Conservation (phyloP, 53 echinoderm and acorn worm species). For the Astropecten irregularis region DNA sequence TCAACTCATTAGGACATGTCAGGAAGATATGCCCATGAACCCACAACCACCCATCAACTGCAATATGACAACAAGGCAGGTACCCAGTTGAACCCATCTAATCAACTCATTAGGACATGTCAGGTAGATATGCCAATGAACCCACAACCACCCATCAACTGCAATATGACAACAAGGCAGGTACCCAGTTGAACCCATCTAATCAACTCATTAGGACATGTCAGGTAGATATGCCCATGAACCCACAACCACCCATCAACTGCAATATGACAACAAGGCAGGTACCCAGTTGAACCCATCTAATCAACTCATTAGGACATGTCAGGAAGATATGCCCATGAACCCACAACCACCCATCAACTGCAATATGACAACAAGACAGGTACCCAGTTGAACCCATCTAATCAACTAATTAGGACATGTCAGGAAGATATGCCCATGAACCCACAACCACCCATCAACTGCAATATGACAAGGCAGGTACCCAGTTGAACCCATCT, state of each 20-base stretch:
- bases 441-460: constrained; percentile 95
- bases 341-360: constrained; percentile 85
- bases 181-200: neutral
- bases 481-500: neutral
- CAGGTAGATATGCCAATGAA: constrained; percentile 82
- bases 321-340: neutral
- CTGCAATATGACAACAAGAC: constrained; percentile 47
- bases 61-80: neutral
- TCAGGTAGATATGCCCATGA: constrained; percentile 49
- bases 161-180: constrained; percentile 4
- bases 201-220: too few relatives aligned
- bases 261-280: constrained; percentile 32
- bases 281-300: neutral
- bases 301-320: too few relatives aligned
- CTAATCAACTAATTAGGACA: too few relatives aligned
- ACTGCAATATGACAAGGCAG: constrained; percentile 47
- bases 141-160: constrained; percentile 97
- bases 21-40: constrained; percentile 78
- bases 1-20: too few relatives aligned
- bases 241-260: constrained; percentile 97
- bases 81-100: neutral
- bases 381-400: neutral
- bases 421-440: too few relatives aligned
- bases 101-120: too few relatives aligned
- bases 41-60: constrained; percentile 97